Percentiles rank a stretch among this genome's conserved stretches.
Conservation (phyloP, 2,888 invertebrate genomes). For the Thalpophila matura region DNA sequence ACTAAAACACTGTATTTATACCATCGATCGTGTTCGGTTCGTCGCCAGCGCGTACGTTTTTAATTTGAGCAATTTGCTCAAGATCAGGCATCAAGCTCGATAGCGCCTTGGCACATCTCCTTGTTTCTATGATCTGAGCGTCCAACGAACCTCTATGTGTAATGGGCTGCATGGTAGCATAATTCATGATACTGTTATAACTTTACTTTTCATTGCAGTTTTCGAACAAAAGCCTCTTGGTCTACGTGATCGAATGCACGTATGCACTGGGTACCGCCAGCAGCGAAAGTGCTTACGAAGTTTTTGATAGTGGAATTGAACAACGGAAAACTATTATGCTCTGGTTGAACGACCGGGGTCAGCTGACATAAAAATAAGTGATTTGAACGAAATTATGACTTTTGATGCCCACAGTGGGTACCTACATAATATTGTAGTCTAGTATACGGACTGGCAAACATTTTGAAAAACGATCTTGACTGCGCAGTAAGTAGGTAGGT, state of each 20-base stretch:
- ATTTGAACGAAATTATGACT: not conserved
- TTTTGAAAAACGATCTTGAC: no score
- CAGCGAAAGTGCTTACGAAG: conserved; percentile 51
- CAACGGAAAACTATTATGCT: conserved; percentile 22
- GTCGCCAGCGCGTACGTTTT: no score
- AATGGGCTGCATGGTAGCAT: not conserved
- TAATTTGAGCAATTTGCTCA: no score
- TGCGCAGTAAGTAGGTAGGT: no score
- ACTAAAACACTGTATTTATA: no score
- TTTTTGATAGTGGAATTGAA: conserved; percentile 9
- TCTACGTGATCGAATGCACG: conserved; percentile 76
- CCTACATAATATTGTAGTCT: no score
- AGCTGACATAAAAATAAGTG: not conserved
- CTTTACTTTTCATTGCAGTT: conserved; percentile 46
- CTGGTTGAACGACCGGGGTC: not conserved
- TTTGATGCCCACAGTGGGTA: not conserved
- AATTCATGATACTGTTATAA: conserved; percentile 36
- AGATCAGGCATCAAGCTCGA: no score
- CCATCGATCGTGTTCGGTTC: no score
- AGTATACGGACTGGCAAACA: no score
- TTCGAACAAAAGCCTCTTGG: conserved; percentile 39
- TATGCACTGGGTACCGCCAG: conserved; percentile 63
- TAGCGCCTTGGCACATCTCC: no score
- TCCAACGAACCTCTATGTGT: not conserved
- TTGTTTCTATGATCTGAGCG: no score